A percentile compares a stretch with the other conserved stretches of the same genome.
Conservation (phyloP, 1,140 invertebrate species). For the Whitmania pigra region DNA sequence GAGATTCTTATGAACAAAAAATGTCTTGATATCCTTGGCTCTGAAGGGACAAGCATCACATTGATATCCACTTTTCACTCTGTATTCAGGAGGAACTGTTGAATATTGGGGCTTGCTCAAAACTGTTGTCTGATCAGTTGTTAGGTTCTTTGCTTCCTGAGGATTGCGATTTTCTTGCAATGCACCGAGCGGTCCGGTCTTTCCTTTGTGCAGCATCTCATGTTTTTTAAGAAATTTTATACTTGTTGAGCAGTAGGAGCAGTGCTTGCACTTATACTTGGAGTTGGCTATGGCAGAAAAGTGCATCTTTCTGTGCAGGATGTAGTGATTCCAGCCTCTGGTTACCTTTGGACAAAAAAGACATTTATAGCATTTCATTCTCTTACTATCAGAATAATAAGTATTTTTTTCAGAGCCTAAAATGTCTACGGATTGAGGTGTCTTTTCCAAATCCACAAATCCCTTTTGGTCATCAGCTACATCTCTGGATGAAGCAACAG, state of each 20-base stretch:
- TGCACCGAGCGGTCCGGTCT: no score
- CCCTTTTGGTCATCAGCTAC: no score
- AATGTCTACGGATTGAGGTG: no score
- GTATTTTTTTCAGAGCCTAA: no score
- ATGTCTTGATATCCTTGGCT: not conserved
- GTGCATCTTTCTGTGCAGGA: not conserved
- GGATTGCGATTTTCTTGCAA: not conserved
- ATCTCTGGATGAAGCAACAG: no score
- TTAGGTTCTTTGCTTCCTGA: not conserved
- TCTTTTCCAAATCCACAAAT: no score
- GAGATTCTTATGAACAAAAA: not conserved
- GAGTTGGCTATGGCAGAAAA: not conserved
- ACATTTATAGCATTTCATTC: no score
- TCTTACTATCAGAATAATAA: no score
- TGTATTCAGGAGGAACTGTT: not conserved
- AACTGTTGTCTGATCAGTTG: not conserved
- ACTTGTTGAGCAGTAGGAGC: not conserved
- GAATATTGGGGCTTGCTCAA: not conserved
- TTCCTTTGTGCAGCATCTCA: conserved; percentile 1
- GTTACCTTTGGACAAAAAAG: no score
- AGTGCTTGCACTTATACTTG: conserved; percentile 12
- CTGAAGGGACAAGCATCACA: not conserved
- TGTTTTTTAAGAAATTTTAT: conserved; percentile 6
- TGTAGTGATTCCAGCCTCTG: not conserved
- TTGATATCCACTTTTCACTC: conserved; percentile 5